Base-by-base conservation (phyloP, 1,140 invertebrate genomes). In the Drosophila pectinifera region DNA sequence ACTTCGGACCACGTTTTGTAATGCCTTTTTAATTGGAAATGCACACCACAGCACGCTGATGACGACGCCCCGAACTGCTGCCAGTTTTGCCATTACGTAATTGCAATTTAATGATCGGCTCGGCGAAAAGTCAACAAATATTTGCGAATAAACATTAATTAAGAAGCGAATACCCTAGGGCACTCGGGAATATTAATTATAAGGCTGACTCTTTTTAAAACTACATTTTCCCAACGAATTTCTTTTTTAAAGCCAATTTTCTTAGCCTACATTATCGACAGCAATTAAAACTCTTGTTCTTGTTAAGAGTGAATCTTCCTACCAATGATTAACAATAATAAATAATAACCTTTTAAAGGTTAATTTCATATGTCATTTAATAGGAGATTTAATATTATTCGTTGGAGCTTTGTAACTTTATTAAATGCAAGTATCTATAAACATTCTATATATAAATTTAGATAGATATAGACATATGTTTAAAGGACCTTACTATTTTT, bases 11-110 rank as follows among this genome's bases (percentile, higher is more conserved):
- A 46, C 24, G 48, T 43, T 24, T 54, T 78, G 76, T 76, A 80
- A 80, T 80, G 78, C 49, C 34, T 46, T 80, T 80, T 80, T 80
- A 80, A 80, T 80, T 78, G 76, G 68, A 78, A 73, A 76, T 75
- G 48, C 54, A 68, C 34, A 56, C 34, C 49, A 68, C 31, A 73
- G 22, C 39, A 34, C 24, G 43, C 65, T 56, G 51, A 59, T 53
- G 62, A 74, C 36, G 58, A 69, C 41, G 22, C 54, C 41, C 34
- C 67, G 16, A 41, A 26, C 20, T 22, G 48, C 26, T 34, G 57
- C 57, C n/a, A 13, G 62, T 46, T 68, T 56, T 46, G 59, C 70
- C 68, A 78, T 83, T 83, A 76, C 45, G 61, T 76, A 84, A 83
- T 83, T 76, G 57, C 75, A 56, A 83, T 78, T 83, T 83, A 83